These are phyloP conservation scores for Axinella damicornis DNA, from an alignment of 37 sponge, comb jelly and placozoan species.

Conservation along the genomic window DNA sequence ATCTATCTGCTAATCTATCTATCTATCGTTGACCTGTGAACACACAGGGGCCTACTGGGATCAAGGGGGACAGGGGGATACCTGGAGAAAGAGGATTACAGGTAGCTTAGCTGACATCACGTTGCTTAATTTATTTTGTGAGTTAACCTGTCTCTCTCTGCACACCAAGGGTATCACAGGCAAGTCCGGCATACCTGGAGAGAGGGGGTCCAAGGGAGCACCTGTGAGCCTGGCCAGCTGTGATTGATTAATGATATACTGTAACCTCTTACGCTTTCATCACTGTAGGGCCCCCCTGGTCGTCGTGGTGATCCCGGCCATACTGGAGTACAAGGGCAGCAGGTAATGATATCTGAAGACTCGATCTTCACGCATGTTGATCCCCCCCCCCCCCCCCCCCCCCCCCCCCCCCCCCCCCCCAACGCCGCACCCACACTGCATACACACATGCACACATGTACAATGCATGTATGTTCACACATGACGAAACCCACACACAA, in stretches of 20 bases:
- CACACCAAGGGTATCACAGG: slow-evolving; percentile 23
- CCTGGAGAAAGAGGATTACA: slow-evolving; percentile 55
- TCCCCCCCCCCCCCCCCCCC: no score
- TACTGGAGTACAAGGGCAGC: slow-evolving; percentile 36
- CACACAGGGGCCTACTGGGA: not conserved
- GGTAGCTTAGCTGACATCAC: slow-evolving; percentile 8
- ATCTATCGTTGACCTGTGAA: no score
- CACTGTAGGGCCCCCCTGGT: slow-evolving; percentile 52
- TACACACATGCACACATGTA: no score
- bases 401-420: no score
- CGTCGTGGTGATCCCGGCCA: slow-evolving; percentile 55
- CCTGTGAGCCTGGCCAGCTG: slow-evolving; percentile 3
- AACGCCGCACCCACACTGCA: no score
- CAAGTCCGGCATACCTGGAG: slow-evolving; percentile 49
- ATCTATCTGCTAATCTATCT: no score
- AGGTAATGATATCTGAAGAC: no score
- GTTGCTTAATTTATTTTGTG: no score
- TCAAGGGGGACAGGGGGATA: slow-evolving; percentile 53
- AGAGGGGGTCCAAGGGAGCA: slow-evolving; percentile 26
- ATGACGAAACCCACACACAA: not conserved
- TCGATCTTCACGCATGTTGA: no score
- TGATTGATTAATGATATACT: no score
- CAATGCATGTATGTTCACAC: no score
- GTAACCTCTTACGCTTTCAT: not conserved
- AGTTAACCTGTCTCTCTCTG: no score